phyloP scores from a whole-genome alignment of 2,888 invertebrate species.

The Trichopria drosophilae region DNA sequence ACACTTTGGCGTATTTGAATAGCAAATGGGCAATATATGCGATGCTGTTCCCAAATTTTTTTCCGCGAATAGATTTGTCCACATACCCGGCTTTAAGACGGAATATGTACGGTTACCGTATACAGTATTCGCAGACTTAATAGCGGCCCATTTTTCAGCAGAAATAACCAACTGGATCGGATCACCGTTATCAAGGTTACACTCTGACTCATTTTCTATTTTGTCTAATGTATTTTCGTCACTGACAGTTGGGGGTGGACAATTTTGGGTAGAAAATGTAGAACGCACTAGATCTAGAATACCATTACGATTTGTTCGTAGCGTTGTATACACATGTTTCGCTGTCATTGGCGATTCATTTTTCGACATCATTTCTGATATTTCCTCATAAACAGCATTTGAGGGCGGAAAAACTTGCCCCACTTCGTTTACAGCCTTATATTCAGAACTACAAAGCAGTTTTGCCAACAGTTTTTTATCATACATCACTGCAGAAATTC shows the following conservation, averaged over 20 bases:
- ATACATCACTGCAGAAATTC: too few species aligned
- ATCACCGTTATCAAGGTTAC: too few species aligned
- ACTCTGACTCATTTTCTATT: too few species aligned
- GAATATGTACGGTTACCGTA: not conserved
- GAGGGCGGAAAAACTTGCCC: conserved; percentile 6
- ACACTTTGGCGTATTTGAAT: conserved; percentile 11
- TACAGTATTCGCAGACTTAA: not conserved
- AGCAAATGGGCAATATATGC: conserved; percentile 17
- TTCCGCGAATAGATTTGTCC: conserved; percentile 9
- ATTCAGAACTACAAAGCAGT: too few species aligned
- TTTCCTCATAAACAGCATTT: too few species aligned
- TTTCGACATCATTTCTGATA: conserved; percentile 4
- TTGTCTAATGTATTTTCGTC: too few species aligned
- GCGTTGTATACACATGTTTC: conserved; percentile 15
- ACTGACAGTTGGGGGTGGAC: too few species aligned
- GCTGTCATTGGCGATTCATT: conserved; percentile 2
- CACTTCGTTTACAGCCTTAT: not conserved
- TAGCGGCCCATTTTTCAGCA: not conserved
- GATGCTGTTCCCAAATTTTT: conserved; percentile 19
- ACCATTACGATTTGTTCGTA: conserved; percentile 8
- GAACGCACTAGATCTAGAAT: not conserved
- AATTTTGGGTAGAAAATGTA: too few species aligned
- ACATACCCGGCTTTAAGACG: conserved; percentile 7
- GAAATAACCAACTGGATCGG: not conserved
- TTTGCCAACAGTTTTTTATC: too few species aligned